A percentile compares a stretch with the other conserved stretches of the same genome.
Conservation (phyloP, 2,888 invertebrate genomes). For the Hetaerina titia region DNA sequence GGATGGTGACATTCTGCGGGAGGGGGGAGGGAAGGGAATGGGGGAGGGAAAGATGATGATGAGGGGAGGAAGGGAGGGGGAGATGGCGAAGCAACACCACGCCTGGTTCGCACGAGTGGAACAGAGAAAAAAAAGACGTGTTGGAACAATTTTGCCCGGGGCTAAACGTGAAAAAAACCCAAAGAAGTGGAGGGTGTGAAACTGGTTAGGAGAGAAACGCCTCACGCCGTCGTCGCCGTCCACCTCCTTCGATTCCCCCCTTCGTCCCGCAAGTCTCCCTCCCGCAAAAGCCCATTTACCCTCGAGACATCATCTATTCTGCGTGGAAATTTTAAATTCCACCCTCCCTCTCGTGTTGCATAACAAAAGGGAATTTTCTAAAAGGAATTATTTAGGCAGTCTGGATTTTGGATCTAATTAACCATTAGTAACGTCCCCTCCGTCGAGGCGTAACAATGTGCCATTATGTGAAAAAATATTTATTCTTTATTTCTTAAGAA, state of each 20-base stretch:
- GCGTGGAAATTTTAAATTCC: conserved; percentile 4
- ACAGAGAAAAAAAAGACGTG: conserved; percentile 28
- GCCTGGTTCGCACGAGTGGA: neutral
- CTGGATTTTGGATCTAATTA: conserved; percentile 36
- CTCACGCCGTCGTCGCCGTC: conserved; percentile 24
- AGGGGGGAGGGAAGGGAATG: neutral
- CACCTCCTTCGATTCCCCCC: conserved; percentile 8
- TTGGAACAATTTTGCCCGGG: conserved; percentile 55
- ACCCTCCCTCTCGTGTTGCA: conserved; percentile 14
- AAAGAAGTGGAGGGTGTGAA: conserved; percentile 59
- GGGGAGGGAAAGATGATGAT: neutral
- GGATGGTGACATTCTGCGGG: conserved; percentile 43
- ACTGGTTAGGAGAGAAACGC: conserved; percentile 49
- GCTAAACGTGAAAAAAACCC: conserved; percentile 40
- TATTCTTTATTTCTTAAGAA: neutral
- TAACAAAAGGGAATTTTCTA: conserved; percentile 3
- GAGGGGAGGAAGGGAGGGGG: neutral
- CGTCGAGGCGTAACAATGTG: neutral
- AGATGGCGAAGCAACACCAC: neutral
- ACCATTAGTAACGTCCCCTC: conserved; percentile 5
- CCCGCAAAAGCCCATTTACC: conserved; percentile 7
- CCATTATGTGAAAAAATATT: neutral
- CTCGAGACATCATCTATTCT: conserved; percentile 46
- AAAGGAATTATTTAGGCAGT: conserved; percentile 34
- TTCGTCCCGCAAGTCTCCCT: neutral